Evolutionary conservation across 1,140 invertebrate species (phyloP).

Genomic region (Panagrolaimus sp.): DNA sequence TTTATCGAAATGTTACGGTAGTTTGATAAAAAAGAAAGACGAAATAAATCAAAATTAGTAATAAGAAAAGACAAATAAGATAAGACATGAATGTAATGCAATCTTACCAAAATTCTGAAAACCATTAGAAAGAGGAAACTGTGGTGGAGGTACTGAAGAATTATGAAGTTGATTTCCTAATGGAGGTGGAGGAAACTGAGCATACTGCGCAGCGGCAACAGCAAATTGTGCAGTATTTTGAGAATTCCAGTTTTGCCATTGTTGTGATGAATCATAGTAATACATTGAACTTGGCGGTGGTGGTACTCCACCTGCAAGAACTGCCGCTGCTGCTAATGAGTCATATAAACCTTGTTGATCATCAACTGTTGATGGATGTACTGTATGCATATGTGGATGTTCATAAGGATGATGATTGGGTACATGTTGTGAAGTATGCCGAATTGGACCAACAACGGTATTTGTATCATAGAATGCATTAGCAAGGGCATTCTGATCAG

Average conservation of each 20-base stretch:
- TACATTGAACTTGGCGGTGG: slow-evolving; percentile 10
- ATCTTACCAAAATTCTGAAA: slow-evolving; percentile 10
- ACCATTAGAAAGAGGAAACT: slow-evolving; percentile 7
- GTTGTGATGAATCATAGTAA: slow-evolving; percentile 10
- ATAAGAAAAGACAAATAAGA: neutral
- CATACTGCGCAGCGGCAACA: neutral
- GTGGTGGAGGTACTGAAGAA: neutral
- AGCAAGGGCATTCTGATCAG: neutral
- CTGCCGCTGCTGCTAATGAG: neutral
- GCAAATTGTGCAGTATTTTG: slow-evolving; percentile 10
- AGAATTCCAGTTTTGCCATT: neutral
- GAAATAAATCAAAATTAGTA: neutral
- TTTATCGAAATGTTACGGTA: neutral
- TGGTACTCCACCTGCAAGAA: neutral
- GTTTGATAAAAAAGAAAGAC: slow-evolving; percentile 1
- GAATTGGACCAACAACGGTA: neutral
- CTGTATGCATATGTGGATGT: neutral
- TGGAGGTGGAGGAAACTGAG: neutral
- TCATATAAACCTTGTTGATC: slow-evolving; percentile 10
- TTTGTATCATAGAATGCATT: slow-evolving; percentile 4
- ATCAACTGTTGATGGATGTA: neutral
- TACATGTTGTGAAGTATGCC: neutral
- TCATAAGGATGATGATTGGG: neutral
- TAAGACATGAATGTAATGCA: neutral
- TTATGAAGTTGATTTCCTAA: neutral